Evolutionary conservation across 2,113 vertebrate species (phyloP).

Genomic region (Ciconia stormi): DNA sequence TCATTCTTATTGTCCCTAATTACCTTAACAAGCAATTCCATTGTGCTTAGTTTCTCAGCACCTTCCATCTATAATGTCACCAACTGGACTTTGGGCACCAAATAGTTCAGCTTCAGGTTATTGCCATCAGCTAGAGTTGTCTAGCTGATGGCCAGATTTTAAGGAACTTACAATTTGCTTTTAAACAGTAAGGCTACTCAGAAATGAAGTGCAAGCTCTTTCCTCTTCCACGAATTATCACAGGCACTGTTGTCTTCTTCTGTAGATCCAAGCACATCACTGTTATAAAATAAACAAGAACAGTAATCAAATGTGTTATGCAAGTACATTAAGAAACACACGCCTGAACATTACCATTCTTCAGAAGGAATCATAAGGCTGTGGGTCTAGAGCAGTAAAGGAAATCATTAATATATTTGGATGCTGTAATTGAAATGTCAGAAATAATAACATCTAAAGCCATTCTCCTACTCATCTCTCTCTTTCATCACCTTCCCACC

Average conservation of each 20-base stretch:
- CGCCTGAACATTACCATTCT: background rate
- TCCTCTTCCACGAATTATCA: background rate
- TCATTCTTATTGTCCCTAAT: background rate
- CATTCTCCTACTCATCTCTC: background rate
- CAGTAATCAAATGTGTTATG: background rate
- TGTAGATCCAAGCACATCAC: background rate
- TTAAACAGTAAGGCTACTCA: background rate
- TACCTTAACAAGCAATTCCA: constrained; percentile 11
- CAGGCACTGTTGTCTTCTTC: background rate
- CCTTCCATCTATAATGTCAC: background rate
- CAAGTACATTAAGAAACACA: background rate
- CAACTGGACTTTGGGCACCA: background rate
- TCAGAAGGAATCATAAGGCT: background rate
- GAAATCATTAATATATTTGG: background rate
- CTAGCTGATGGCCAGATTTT: background rate
- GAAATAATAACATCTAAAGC: background rate
- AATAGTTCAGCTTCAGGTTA: constrained; percentile 10
- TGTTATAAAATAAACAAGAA: background rate
- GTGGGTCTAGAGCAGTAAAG: background rate
- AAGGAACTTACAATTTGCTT: background rate
- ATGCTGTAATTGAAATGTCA: background rate
- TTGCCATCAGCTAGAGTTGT: background rate
- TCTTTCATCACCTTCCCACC: background rate
- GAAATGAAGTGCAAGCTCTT: background rate
- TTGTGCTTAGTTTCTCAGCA: constrained; percentile 1